Base-by-base conservation (phyloP, 2,888 invertebrate species). In the Gisinianus flammeolus region DNA sequence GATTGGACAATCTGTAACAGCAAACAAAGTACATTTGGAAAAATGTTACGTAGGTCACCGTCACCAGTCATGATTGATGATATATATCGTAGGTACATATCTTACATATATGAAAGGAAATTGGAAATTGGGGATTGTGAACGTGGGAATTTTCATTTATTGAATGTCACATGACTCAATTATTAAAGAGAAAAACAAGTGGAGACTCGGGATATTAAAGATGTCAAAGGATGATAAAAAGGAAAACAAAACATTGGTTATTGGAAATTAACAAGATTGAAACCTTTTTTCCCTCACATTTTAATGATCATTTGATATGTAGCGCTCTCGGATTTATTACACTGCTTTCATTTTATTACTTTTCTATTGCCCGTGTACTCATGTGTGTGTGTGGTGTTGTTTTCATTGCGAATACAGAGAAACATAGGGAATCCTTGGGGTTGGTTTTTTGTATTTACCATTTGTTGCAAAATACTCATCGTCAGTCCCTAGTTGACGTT, bases 31-130 rank as follows among this genome's bases (percentile, higher is more conserved):
- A n/a, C n/a, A n/a, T n/a, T n/a, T n/a, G n/a, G n/a, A 31, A 16
- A 67, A 67, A 31, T 73, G 73, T 73, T 58, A 73, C 73, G 73
- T 56, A 73, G 73, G 73, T 73, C 73, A 62, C 33, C 35, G 62
- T 62, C 73, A 28, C n/a, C 22, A 22, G 22, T 33, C 22, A 26
- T 33, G 6, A 19, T 71, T 28, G 19, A 52, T 4, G 52, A 54
- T 22, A 30, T 71, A n/a, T n/a, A n/a, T n/a, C n/a, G n/a, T n/a
- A n/a, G n/a, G n/a, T n/a, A n/a, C n/a, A n/a, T n/a, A n/a, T n/a
- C n/a, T n/a, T n/a, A n/a, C 8, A 56, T 19, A 16, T 8, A 24
- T 58, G 33, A 58, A 44, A 44, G 44, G 35, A 35, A 35, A 35
- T 44, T 44, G 44, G 58, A 58, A 58, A 16, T 6, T 24, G 58